Conservation (phyloP, 2,888 invertebrate species). For the Pammene fasciana region DNA sequence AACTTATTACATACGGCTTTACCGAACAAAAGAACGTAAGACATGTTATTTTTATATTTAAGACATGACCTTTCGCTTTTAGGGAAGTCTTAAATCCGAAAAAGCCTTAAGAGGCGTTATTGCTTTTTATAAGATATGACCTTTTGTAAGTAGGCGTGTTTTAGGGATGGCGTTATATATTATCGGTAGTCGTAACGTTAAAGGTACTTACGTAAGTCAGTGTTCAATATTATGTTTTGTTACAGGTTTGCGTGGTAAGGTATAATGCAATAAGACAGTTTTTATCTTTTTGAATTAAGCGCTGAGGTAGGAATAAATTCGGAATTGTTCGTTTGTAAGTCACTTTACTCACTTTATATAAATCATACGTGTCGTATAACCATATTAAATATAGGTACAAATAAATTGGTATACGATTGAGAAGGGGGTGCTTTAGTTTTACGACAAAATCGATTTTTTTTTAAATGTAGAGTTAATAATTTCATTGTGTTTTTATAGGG, state of each 20-base stretch:
- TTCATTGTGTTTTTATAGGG: too few species aligned
- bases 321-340: not conserved
- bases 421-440: not conserved
- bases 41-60: not conserved
- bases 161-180: slow-evolving; percentile 44
- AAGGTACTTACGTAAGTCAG: slow-evolving; percentile 24
- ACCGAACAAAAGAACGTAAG: slow-evolving; percentile 10
- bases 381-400: not conserved
- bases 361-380: not conserved
- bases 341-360: not conserved
- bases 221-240: slow-evolving; percentile 21
- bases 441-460: too few species aligned
- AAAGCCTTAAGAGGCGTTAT: not conserved
- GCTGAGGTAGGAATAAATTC: slow-evolving; percentile 17
- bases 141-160: slow-evolving; percentile 6
- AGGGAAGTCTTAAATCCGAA: slow-evolving; percentile 17
- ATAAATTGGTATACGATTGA: not conserved
- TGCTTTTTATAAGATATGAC: not conserved
- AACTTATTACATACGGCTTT: slow-evolving; percentile 49
- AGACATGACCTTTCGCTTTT: not conserved
- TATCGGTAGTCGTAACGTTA: slow-evolving; percentile 28
- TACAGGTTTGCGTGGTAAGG: slow-evolving; percentile 19
- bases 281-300: slow-evolving; percentile 27
- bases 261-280: slow-evolving; percentile 28
- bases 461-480: too few species aligned